Conservation (phyloP, 2,113 vertebrate species). For the Erpornis zantholeuca region DNA sequence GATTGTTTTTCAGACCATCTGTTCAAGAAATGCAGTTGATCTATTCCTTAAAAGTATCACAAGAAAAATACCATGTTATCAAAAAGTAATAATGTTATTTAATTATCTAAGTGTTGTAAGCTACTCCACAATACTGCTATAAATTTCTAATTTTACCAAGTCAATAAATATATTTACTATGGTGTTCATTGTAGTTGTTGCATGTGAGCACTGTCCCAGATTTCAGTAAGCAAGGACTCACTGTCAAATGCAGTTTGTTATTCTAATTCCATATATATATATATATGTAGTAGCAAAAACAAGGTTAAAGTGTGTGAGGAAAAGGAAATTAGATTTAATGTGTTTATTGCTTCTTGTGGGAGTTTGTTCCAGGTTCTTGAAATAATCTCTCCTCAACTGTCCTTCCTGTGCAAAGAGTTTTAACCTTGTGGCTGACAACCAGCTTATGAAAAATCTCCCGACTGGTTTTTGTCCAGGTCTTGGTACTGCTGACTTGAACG, state of each 20-base stretch:
- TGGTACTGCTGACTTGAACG: not conserved
- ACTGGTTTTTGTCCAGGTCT: not conserved
- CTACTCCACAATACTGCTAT: not conserved
- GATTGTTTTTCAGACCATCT: not conserved
- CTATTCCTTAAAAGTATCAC: not conserved
- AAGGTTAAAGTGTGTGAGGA: not conserved
- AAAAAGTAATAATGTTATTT: not conserved
- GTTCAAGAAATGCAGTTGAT: not conserved
- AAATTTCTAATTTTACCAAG: not conserved
- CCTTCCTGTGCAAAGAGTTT: not conserved
- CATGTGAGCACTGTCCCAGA: not conserved
- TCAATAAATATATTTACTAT: not conserved
- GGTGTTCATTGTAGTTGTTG: not conserved
- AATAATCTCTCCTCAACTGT: not conserved
- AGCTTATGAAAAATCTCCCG: not conserved
- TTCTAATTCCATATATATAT: not conserved
- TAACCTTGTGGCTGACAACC: not conserved
- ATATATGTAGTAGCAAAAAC: not conserved
- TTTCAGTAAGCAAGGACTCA: not conserved
- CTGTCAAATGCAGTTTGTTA: not conserved
- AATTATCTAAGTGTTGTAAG: not conserved
- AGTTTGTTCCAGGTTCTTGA: not conserved
- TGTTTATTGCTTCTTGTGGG: not conserved
- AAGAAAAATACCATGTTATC: not conserved
- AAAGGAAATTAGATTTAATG: not conserved